Base-by-base conservation (phyloP, 2,888 invertebrate species). In the Hydrotaea diabolus region DNA sequence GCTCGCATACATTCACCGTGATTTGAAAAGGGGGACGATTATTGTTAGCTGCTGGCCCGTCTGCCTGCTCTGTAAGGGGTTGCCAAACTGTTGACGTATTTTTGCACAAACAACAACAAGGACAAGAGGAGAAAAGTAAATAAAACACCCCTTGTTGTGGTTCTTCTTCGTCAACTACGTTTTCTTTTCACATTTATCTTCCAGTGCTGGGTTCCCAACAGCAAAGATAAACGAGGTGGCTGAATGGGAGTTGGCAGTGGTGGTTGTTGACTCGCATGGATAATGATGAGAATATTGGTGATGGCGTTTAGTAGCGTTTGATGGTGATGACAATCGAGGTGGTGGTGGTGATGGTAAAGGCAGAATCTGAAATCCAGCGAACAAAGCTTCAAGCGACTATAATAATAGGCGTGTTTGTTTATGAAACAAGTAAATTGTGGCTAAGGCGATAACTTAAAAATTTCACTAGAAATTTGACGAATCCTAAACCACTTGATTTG, bases 121-220 rank as follows among this genome's bases (percentile, higher is more conserved):
- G n/a, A 74, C 62, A 79, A 75, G 59, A 81, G 57, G 9, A 46
- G 15, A 15, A 43, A 69, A 78, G 88, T 88, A 88, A 90, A 89
- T 88, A 89, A 89, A 86, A 87, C 87, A 89, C 88, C 90, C 90
- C 89, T 80, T 46, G 83, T 77, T 85, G 79, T 80, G 62, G 69
- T 39, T 80, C 31, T 75, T 81, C 72, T 64, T n/a, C 49, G n/a
- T n/a, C 7, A 7, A n/a, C n/a, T n/a, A 4, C 31, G 31, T 31
- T 7, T 31, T 31, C 31, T 31, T 31, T 49, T 49, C 49, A 49
- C n/a, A 49, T 49, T 49, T n/a, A 49, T 76, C 39, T 59, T 57
- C 31, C 15, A 26, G 8, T 21, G 26, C 39, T 8, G 3, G 39
- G 2, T 59, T 1, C 59, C 21, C 46, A 43, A 46, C 39, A 15